These are phyloP conservation scores for Bicyclus anynana DNA, from an alignment of 1,140 invertebrate species.

Conservation along the genomic window DNA sequence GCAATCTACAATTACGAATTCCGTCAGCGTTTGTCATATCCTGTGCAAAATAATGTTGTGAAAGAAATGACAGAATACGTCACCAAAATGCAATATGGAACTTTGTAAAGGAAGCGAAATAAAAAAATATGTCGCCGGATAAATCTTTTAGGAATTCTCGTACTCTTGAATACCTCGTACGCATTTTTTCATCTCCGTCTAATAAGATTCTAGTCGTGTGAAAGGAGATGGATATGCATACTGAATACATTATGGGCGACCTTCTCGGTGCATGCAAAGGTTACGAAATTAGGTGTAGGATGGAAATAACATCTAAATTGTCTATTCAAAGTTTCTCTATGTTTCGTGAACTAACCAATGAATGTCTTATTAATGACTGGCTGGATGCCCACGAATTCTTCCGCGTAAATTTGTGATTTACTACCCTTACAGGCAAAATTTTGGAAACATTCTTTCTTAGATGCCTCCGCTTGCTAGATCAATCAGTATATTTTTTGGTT, in stretches of 20 bases:
- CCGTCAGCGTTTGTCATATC: background rate
- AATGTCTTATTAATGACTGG: too few species aligned
- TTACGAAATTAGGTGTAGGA: background rate
- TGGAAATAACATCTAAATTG: background rate
- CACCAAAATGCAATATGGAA: background rate
- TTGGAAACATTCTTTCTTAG: too few species aligned
- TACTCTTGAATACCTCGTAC: background rate
- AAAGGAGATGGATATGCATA: background rate
- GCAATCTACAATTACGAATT: background rate
- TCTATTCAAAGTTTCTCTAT: too few species aligned
- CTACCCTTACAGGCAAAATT: too few species aligned
- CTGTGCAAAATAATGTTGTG: background rate
- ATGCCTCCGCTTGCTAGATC: too few species aligned
- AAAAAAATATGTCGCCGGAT: background rate
- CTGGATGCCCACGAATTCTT: too few species aligned
- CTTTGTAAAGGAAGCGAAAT: slow-evolving; percentile 11
- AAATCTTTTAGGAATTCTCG: background rate
- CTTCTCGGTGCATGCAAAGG: background rate
- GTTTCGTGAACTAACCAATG: too few species aligned
- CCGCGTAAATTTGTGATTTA: too few species aligned
- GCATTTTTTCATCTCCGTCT: background rate
- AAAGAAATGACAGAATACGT: background rate
- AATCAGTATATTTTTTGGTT: too few species aligned
- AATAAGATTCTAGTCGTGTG: background rate
- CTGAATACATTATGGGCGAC: background rate